phyloP scores from a whole-genome alignment of 1,140 invertebrate species.

The Drosophila ironensis region DNA sequence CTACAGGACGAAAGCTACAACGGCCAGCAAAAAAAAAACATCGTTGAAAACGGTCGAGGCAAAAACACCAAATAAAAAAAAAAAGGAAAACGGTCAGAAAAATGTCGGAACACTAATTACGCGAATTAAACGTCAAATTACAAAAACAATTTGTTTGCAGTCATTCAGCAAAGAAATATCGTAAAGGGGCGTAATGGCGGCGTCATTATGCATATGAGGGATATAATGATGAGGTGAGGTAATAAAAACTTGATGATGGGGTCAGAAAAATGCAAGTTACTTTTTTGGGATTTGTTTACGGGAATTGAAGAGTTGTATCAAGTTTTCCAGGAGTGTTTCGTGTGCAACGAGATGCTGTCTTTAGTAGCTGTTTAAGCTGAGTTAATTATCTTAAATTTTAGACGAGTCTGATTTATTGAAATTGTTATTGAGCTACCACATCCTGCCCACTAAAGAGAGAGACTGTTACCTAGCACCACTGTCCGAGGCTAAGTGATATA shows the following conservation, averaged over 20 bases:
- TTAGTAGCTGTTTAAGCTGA: no score
- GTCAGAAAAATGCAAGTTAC: background rate
- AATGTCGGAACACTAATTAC: conserved; percentile 76
- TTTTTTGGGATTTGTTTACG: background rate
- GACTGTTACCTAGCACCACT: background rate
- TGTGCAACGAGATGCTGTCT: no score
- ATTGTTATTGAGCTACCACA: no score
- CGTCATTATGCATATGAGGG: conserved; percentile 27
- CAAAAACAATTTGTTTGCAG: conserved; percentile 75
- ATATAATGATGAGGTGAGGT: conserved; percentile 24
- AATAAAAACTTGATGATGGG: conserved; percentile 28
- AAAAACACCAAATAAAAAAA: conserved; percentile 18
- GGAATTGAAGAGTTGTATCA: no score
- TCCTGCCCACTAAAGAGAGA: no score
- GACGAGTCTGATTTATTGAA: no score
- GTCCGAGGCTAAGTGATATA: conserved; percentile 10
- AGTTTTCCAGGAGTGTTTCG: no score
- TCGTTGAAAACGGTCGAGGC: conserved; percentile 10
- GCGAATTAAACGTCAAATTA: conserved; percentile 79
- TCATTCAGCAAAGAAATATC: conserved; percentile 36
- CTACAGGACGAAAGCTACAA: conserved; percentile 22
- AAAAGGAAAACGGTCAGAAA: conserved; percentile 48
- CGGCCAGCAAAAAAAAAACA: conserved; percentile 16
- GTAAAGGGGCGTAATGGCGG: conserved; percentile 24
- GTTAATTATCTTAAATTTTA: no score